Evolutionary conservation across 2,888 invertebrate species (phyloP).

Genomic region (Volucella zonaria): DNA sequence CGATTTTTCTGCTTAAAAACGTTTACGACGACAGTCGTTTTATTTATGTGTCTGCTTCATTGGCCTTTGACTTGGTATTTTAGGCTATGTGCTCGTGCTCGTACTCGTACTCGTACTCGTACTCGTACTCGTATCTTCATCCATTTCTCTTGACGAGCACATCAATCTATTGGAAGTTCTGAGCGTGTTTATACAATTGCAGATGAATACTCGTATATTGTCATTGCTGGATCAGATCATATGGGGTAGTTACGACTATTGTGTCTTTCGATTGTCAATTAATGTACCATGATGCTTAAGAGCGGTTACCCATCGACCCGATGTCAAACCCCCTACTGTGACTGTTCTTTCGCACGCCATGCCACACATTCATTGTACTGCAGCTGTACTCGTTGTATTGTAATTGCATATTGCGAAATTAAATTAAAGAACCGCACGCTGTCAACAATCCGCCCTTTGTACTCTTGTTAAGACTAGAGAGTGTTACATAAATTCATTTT

Average conservation of each 20-base stretch:
- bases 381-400: slow-evolving; percentile 27
- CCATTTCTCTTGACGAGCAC: neutral
- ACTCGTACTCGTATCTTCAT: neutral
- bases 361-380: neutral
- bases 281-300: neutral
- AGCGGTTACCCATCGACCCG: slow-evolving; percentile 14
- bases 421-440: slow-evolving; percentile 36
- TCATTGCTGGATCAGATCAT: neutral
- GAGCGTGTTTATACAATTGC: slow-evolving; percentile 18
- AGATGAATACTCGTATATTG: neutral
- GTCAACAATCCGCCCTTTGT: slow-evolving; percentile 9
- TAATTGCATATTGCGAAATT: slow-evolving; percentile 47
- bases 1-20: slow-evolving; percentile 51
- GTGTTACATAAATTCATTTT: slow-evolving; percentile 18
- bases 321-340: slow-evolving; percentile 42
- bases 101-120: no score
- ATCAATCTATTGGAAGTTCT: neutral
- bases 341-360: slow-evolving; percentile 14
- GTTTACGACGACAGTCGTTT: slow-evolving; percentile 34
- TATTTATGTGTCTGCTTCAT: slow-evolving; percentile 32
- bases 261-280: neutral
- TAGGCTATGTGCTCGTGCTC: neutral
- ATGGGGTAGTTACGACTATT: neutral
- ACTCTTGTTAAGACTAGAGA: neutral
- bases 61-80: slow-evolving; percentile 28